Evolutionary conservation across 2,888 invertebrate species (phyloP).

Genomic region (Siphlonurus alternatus): DNA sequence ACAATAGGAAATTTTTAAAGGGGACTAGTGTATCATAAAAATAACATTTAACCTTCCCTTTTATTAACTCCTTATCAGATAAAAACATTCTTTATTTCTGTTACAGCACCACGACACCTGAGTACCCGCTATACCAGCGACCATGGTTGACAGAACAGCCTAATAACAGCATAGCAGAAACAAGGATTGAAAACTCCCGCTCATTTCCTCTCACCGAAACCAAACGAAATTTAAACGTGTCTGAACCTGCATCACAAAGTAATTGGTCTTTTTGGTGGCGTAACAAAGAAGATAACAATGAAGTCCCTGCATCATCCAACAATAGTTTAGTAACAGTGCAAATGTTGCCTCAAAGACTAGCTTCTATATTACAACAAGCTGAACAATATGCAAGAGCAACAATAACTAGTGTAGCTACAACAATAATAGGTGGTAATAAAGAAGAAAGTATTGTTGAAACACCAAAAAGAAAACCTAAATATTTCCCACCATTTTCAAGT

Average conservation of each 20-base stretch:
- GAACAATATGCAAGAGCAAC: slow-evolving; percentile 26
- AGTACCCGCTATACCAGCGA: background rate
- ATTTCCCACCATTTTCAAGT: slow-evolving; percentile 7
- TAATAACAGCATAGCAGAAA: background rate
- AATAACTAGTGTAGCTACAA: background rate
- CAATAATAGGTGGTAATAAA: background rate
- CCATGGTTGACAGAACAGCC: background rate
- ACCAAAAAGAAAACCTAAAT: slow-evolving; percentile 6
- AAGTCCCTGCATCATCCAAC: slow-evolving; percentile 10
- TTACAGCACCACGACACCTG: background rate
- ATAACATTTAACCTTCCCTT: too few relatives aligned
- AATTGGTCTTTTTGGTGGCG: background rate
- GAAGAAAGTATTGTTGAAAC: background rate
- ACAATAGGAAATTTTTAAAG: too few relatives aligned
- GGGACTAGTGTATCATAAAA: too few relatives aligned
- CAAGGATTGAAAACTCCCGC: slow-evolving; percentile 19
- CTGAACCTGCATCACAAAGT: background rate
- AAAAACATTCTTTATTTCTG: background rate
- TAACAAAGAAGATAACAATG: background rate
- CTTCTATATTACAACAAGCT: slow-evolving; percentile 62
- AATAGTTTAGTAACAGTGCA: slow-evolving; percentile 44
- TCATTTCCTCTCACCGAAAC: slow-evolving; percentile 18
- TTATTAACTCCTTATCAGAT: too few relatives aligned
- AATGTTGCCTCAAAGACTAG: slow-evolving; percentile 57
- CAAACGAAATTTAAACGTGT: slow-evolving; percentile 5